Percentiles rank a stretch among this genome's conserved stretches.
phyloP scores from a whole-genome alignment of 1,140 invertebrate genomes.

The Lanistes nyassanus region DNA sequence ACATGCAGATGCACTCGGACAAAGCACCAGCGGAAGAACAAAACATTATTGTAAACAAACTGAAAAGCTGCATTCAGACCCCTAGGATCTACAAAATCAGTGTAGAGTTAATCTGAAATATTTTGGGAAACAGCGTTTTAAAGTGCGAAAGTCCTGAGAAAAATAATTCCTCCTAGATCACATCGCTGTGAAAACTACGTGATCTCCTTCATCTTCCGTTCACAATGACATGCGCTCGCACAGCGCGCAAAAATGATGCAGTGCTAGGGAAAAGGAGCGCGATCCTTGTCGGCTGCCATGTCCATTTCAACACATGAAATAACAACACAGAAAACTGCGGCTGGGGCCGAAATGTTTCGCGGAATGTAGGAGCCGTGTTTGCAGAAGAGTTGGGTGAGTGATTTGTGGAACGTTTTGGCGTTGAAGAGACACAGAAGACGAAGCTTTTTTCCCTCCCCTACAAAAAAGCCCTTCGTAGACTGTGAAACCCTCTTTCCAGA shows the following conservation, averaged over 20 bases:
- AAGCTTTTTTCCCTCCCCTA: too few relatives aligned
- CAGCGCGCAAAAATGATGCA: conserved; percentile 13
- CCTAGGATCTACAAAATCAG: too few relatives aligned
- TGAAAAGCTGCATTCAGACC: too few relatives aligned
- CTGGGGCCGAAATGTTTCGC: background rate
- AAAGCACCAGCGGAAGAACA: too few relatives aligned
- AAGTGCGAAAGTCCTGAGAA: background rate
- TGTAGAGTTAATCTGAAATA: background rate
- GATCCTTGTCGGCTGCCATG: background rate
- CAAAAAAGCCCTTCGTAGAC: too few relatives aligned
- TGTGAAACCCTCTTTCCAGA: too few relatives aligned
- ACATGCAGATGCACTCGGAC: conserved; percentile 1
- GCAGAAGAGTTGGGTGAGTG: conserved; percentile 10
- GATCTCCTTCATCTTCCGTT: background rate
- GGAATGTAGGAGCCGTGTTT: background rate
- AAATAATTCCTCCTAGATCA: background rate
- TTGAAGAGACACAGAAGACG: background rate
- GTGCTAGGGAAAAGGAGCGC: conserved; percentile 4
- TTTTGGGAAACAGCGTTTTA: background rate
- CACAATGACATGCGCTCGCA: conserved; percentile 5
- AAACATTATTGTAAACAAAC: too few relatives aligned
- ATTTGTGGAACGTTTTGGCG: conserved; percentile 12
- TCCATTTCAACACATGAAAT: conserved; percentile 27
- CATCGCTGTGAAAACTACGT: background rate
- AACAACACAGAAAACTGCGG: conserved; percentile 16